Evolutionary conservation across 2,797 vertebrate genomes (phyloP), one percentile per base, ranked within the genome.

Genomic region (Carapus acus): DNA sequence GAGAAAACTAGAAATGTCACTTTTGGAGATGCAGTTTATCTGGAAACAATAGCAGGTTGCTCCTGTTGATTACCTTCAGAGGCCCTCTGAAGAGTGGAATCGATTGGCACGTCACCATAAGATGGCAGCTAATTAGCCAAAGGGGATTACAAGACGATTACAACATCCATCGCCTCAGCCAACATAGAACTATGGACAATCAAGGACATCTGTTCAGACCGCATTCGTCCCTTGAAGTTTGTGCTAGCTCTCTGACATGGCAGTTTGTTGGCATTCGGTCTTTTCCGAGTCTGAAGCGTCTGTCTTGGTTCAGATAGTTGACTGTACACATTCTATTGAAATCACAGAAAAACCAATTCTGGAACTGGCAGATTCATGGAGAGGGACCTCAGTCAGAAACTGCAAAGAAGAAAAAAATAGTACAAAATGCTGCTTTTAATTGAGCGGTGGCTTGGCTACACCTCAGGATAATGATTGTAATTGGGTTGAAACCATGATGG

Each of bases 161-260:
- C 49, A 58, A 56, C 47, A 29, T 38, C 67, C 50, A 58, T 69
- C 60, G 51, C 62, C 57, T 65, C 47, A 57, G 56, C 69, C 64
- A 73, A 65, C 53, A 57, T 55, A 57, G 52, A 66, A 78, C 63
- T 76, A 49, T 48, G 50, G 57, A 74, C 68, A 80, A 82, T 77
- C 53, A 47, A 74, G 72, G 58, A 80, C 81, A 77, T 78, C 74
- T 79, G 75, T 58, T 71, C 54, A 47, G 67, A 66, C 43, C 45
- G 55, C 17, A 64, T 54, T 48, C 19, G 22, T 49, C 34, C n/a
- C 29, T 49, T 48, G 6, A 15, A 33, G 46, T 52, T 62, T 69
- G 59, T 67, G 52, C 63, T 51, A 53, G 45, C 47, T 55, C 68
- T 61, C 21, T 23, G 47, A 37, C 37, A 40, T 33, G 46, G 41